phyloP scores from a whole-genome alignment of 2,888 invertebrate species.

The Dasypogon diadema region DNA sequence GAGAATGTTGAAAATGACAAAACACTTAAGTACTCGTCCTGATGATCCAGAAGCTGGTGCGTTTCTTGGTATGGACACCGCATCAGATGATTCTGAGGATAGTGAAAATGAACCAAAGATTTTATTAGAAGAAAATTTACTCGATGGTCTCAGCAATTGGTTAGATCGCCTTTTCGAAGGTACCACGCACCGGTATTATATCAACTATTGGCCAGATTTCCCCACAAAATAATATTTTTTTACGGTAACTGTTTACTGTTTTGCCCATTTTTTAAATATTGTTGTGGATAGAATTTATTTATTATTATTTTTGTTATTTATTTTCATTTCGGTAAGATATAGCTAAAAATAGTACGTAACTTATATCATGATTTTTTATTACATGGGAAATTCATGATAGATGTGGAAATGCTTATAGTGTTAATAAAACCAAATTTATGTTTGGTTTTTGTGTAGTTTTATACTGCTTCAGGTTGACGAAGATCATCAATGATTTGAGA shows the following conservation, averaged over 20 bases:
- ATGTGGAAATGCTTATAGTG: too few species aligned
- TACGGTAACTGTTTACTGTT: neutral
- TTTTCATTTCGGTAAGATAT: neutral
- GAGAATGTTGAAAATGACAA: constrained; percentile 80
- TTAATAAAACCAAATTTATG: too few species aligned
- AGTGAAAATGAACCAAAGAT: constrained; percentile 69
- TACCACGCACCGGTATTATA: constrained; percentile 92
- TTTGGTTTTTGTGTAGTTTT: too few species aligned
- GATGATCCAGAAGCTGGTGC: constrained; percentile 84
- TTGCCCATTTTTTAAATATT: neutral
- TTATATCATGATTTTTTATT: neutral
- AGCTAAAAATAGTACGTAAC: neutral
- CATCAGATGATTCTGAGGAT: constrained; percentile 74
- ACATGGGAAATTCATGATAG: neutral
- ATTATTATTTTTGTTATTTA: constrained; percentile 20
- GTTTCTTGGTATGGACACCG: constrained; percentile 85
- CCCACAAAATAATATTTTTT: constrained; percentile 76
- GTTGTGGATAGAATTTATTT: constrained; percentile 21
- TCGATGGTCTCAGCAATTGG: constrained; percentile 96
- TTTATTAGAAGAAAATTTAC: constrained; percentile 79
- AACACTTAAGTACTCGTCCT: constrained; percentile 70
- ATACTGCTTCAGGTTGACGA: too few species aligned
- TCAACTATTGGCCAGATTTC: constrained; percentile 99
- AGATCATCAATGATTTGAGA: too few species aligned
- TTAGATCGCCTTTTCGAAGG: constrained; percentile 97